Evolutionary conservation across 2,888 invertebrate genomes (phyloP).

Genomic region (Hybos culiciformis): DNA sequence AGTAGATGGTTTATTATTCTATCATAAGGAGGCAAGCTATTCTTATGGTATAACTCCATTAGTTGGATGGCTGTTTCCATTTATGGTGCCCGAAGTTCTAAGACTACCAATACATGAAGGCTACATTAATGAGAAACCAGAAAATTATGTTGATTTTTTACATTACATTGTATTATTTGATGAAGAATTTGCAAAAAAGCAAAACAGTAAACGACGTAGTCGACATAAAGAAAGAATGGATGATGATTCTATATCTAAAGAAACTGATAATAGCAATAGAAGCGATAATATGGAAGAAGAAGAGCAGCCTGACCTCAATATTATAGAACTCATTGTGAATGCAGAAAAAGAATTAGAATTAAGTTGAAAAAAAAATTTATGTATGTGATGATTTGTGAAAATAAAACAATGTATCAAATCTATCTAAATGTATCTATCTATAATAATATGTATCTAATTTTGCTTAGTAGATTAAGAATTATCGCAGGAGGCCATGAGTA

Average conservation of each 20-base stretch:
- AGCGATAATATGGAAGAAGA: not conserved
- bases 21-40: slow-evolving; percentile 72
- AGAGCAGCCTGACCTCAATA: too few species aligned
- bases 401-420: too few species aligned
- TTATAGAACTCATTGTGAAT: too few species aligned
- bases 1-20: slow-evolving; percentile 84
- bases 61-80: slow-evolving; percentile 83
- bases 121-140: slow-evolving; percentile 37
- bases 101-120: slow-evolving; percentile 28
- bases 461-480: too few species aligned
- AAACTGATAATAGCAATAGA: not conserved
- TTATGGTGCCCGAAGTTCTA: slow-evolving; percentile 67
- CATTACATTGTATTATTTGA: slow-evolving; percentile 42
- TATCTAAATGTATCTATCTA: too few species aligned
- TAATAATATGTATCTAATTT: too few species aligned
- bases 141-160: slow-evolving; percentile 38
- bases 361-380: too few species aligned
- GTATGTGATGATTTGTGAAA: too few species aligned
- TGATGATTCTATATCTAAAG: not conserved
- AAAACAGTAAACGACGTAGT: not conserved
- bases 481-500: too few species aligned
- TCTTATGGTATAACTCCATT: slow-evolving; percentile 67
- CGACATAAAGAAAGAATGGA: not conserved
- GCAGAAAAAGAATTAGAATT: too few species aligned
- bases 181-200: slow-evolving; percentile 21